These are phyloP conservation scores for Sitodiplosis mosellana DNA, from an alignment of 1,140 invertebrate species.

Conservation along the genomic window DNA sequence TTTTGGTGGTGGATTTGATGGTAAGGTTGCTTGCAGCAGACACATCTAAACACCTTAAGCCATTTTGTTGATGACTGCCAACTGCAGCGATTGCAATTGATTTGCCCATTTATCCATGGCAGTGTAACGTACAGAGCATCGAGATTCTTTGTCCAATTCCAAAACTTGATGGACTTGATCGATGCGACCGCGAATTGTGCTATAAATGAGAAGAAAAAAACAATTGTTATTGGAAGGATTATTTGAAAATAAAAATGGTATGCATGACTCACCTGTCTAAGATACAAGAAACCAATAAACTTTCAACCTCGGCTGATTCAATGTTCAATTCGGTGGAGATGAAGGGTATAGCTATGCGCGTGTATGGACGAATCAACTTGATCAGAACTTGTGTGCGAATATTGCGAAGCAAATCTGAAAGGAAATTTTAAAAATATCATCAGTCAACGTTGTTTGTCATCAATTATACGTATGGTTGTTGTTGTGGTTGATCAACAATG, in stretches of 20 bases:
- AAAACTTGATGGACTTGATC: conserved; percentile 94
- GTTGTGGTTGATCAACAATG: no score
- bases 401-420: conserved; percentile 72
- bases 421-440: no score
- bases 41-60: conserved; percentile 29
- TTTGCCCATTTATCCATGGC: conserved; percentile 93
- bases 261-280: conserved; percentile 62
- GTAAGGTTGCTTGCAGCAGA: not conserved
- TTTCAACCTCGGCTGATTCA: conserved; percentile 89
- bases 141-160: conserved; percentile 64
- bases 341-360: conserved; percentile 93
- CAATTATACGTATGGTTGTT: no score
- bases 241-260: not conserved
- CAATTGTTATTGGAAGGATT: not conserved
- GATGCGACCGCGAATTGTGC: conserved; percentile 90
- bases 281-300: conserved; percentile 95
- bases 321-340: conserved; percentile 97
- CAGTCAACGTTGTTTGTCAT: no score
- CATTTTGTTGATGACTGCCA: conserved; percentile 79
- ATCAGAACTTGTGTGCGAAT: conserved; percentile 97
- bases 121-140: conserved; percentile 70
- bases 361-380: conserved; percentile 95
- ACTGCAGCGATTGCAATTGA: conserved; percentile 74
- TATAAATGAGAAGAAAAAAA: conserved; percentile 22
- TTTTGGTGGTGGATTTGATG: no score